A percentile compares a stretch with the other conserved stretches of the same genome.
phyloP scores from a whole-genome alignment of 2,888 invertebrate genomes.

The Nasonia oneida region DNA sequence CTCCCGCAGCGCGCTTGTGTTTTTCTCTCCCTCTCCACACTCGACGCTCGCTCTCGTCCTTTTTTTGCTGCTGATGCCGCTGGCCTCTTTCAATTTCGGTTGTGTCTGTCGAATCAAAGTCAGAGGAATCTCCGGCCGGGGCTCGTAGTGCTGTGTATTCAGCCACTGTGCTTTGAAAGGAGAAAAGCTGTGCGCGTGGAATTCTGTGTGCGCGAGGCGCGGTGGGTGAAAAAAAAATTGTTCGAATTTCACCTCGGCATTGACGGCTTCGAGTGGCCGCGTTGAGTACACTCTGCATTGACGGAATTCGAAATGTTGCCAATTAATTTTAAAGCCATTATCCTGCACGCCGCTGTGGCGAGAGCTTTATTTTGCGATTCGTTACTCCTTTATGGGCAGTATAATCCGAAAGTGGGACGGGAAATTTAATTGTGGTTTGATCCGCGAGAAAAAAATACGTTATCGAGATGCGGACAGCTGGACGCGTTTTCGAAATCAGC shows the following conservation, averaged over 20 bases:
- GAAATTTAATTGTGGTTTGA: conserved; percentile 48
- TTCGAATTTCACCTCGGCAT: background rate
- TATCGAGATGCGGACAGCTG: conserved; percentile 21
- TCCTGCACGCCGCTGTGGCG: background rate
- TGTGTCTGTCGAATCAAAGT: conserved; percentile 51
- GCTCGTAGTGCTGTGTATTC: background rate
- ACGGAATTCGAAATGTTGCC: conserved; percentile 44
- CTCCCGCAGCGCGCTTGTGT: background rate
- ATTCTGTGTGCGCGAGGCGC: background rate
- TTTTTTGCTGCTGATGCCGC: conserved; percentile 2
- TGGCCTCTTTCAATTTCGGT: conserved; percentile 53
- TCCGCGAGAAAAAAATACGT: conserved; percentile 25
- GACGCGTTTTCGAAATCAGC: conserved; percentile 25
- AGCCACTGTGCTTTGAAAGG: conserved; percentile 3
- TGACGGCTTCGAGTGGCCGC: background rate
- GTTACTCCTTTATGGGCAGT: conserved; percentile 42
- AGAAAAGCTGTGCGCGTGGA: background rate
- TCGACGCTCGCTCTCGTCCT: background rate
- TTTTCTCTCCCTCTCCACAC: background rate
- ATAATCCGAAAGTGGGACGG: conserved; percentile 30
- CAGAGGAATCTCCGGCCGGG: conserved; percentile 21
- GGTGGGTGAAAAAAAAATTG: background rate
- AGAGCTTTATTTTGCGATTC: conserved; percentile 44
- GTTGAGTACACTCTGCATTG: background rate
- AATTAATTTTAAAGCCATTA: conserved; percentile 55